Evolutionary conservation across 2,797 vertebrate species (phyloP).

Genomic region (Sebastes itinus): DNA sequence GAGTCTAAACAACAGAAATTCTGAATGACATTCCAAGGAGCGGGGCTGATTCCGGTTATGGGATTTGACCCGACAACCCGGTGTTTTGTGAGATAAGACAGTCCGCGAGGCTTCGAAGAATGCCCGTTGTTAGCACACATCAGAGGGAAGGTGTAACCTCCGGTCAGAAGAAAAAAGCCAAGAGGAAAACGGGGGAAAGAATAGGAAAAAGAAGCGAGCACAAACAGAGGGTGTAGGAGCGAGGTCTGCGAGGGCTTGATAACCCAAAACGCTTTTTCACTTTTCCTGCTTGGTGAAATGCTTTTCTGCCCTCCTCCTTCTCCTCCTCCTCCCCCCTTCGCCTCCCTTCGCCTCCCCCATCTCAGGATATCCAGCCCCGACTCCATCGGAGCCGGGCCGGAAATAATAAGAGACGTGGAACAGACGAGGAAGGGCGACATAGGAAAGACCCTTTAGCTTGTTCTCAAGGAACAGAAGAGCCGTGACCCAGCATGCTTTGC

Average conservation of each 20-base stretch:
- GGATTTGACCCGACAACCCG: conserved; percentile 27
- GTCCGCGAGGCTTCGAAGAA: conserved; percentile 1
- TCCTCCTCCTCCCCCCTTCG: not conserved
- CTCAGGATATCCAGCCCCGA: conserved; percentile 74
- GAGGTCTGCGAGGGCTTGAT: conserved; percentile 59
- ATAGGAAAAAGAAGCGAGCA: conserved; percentile 37
- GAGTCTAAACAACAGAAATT: conserved; percentile 1
- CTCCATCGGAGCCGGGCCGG: conserved; percentile 81
- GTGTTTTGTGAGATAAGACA: conserved; percentile 4
- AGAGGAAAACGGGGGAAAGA: conserved; percentile 17
- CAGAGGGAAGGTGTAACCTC: conserved; percentile 28
- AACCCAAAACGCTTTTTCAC: conserved; percentile 60
- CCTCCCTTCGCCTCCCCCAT: not conserved
- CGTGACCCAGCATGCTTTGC: conserved; percentile 27
- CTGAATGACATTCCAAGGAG: conserved; percentile 24
- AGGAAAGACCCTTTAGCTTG: conserved; percentile 73
- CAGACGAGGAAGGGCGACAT: conserved; percentile 73
- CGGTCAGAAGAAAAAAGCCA: conserved; percentile 5
- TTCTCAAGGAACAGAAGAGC: conserved; percentile 79
- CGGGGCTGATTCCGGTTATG: not conserved
- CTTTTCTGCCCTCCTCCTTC: conserved; percentile 12
- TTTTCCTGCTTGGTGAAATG: conserved; percentile 74
- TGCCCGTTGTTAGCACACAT: conserved; percentile 12
- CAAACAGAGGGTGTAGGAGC: conserved; percentile 36
- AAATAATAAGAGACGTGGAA: conserved; percentile 85